Conservation (phyloP, 2,797 vertebrate genomes). For the Rhabdophis nuchalis region DNA sequence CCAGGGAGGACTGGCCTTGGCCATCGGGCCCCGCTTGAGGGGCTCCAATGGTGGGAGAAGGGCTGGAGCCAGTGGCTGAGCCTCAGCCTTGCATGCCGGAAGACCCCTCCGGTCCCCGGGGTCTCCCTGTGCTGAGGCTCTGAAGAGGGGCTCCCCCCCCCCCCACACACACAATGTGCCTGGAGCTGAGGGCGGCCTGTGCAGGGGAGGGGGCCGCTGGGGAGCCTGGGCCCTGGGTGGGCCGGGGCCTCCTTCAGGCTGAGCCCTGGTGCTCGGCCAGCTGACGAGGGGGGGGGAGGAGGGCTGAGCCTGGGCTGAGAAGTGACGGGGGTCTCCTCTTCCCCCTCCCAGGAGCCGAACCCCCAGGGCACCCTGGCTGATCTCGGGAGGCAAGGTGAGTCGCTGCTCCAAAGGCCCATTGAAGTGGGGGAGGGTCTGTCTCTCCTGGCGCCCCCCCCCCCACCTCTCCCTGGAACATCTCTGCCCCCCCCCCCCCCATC, state of each 20-base stretch:
- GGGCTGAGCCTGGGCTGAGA: background rate
- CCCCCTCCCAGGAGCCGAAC: conserved; percentile 69
- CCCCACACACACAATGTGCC: too few relatives aligned
- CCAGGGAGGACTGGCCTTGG: background rate
- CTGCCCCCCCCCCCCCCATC: too few relatives aligned
- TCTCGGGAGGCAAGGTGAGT: conserved; percentile 85
- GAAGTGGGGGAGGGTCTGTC: too few relatives aligned
- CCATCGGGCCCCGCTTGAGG: background rate
- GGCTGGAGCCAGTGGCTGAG: background rate
- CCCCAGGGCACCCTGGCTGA: conserved; percentile 77
- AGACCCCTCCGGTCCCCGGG: background rate
- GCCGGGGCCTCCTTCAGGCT: background rate
- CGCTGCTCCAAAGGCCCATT: background rate
- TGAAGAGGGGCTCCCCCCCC: too few relatives aligned
- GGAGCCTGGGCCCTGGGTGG: background rate
- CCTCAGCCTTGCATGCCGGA: background rate
- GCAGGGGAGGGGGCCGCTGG: background rate
- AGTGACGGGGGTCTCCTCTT: conserved; percentile 1
- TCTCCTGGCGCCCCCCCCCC: background rate
- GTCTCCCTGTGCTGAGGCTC: too few relatives aligned
- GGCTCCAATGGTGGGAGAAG: background rate
- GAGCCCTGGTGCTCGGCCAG: background rate
- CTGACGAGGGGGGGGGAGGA: background rate
- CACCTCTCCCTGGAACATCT: too few relatives aligned
- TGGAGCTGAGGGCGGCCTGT: accelerated